Conservation (phyloP, 2,113 vertebrate genomes). For the Sinocyclocheilus grahami region DNA sequence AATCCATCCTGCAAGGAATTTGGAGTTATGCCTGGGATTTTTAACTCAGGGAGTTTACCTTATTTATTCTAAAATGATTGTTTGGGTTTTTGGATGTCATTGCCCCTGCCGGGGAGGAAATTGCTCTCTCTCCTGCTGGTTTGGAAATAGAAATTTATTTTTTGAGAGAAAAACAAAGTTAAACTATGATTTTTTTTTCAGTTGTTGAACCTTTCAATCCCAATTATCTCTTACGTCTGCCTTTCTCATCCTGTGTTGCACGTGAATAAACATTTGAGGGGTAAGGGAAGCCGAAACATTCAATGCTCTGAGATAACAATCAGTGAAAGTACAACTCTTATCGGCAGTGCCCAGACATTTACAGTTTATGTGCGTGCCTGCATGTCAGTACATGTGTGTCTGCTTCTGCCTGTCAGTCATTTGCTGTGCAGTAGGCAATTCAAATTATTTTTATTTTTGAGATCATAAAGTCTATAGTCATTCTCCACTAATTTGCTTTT, state of each 20-base stretch:
- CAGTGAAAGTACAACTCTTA: conserved; percentile 36
- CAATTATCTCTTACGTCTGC: conserved; percentile 43
- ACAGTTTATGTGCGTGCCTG: conserved; percentile 26
- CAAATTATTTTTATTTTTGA: not conserved
- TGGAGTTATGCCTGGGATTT: conserved; percentile 55
- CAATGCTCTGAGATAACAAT: conserved; percentile 40
- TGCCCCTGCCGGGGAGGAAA: conserved; percentile 64
- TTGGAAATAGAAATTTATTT: conserved; percentile 64
- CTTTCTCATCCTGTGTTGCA: conserved; percentile 22
- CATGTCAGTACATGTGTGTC: not conserved
- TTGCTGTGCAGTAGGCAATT: not conserved
- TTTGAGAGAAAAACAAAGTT: conserved; percentile 54
- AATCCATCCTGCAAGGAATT: conserved; percentile 57
- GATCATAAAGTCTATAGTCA: not conserved
- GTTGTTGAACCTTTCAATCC: conserved; percentile 54
- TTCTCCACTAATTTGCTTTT: not conserved
- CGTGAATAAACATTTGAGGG: conserved; percentile 49
- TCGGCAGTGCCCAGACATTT: conserved; percentile 36
- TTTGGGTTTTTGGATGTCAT: conserved; percentile 69
- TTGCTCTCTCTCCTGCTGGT: conserved; percentile 60
- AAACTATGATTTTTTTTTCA: not conserved
- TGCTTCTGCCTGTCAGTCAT: conserved; percentile 16
- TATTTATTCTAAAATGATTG: conserved; percentile 69
- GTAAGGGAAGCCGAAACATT: conserved; percentile 16
- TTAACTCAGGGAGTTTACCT: conserved; percentile 60